Conservation (phyloP, 2,797 vertebrate species). For the Perodicticus potto region DNA sequence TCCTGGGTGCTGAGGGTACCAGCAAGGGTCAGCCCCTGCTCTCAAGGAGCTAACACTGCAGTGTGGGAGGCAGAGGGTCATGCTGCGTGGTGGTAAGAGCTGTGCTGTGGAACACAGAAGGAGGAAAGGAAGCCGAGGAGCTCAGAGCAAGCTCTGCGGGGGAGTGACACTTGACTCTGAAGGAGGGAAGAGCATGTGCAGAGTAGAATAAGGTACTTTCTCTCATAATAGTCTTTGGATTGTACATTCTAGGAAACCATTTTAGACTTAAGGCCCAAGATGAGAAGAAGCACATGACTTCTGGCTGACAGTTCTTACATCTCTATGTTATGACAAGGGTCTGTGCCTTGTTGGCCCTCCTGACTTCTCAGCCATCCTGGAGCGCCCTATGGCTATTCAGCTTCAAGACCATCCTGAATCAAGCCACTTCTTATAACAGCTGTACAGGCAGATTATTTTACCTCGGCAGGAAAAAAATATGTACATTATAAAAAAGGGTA, state of each 20-base stretch:
- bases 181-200: accelerated
- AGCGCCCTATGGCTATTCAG: not conserved
- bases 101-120: no score
- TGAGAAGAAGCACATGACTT: not conserved
- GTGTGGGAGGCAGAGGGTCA: not conserved
- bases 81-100: not conserved
- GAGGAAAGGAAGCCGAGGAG: not conserved
- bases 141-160: not conserved
- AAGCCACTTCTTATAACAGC: not conserved
- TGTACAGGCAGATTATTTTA: not conserved
- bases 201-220: not conserved
- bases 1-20: not conserved
- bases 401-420: not conserved
- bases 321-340: not conserved
- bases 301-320: no score
- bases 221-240: not conserved
- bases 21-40: not conserved
- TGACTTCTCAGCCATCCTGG: not conserved
- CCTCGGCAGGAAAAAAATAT: not conserved
- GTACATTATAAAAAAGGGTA: not conserved
- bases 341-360: not conserved
- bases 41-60: not conserved
- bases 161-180: not conserved
- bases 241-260: not conserved
- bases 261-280: not conserved